These are phyloP conservation scores for Turritopsis dohrnii DNA, from an alignment of 30 jellyfish, hydroid and myxozoan genomes.

Conservation along the genomic window DNA sequence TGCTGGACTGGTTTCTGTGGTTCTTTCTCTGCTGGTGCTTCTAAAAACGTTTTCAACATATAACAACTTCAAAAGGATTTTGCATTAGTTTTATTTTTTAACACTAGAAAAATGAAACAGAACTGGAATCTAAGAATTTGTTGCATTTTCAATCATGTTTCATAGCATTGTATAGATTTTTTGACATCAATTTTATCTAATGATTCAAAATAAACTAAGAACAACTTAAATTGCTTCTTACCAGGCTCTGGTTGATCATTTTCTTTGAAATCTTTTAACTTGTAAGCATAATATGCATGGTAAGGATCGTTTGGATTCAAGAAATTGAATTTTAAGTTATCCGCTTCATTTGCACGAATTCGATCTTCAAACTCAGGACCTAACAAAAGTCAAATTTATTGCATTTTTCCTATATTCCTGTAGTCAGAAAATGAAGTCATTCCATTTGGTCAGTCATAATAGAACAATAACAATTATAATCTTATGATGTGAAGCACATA, in stretches of 20 bases:
- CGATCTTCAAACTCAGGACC: constrained; percentile 99
- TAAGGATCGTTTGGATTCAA: constrained; percentile 98
- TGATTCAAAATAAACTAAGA: neutral
- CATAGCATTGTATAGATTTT: too few species aligned
- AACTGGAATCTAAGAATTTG: neutral
- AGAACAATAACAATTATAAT: neutral
- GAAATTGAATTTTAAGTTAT: constrained; percentile 80
- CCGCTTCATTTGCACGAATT: constrained; percentile 92
- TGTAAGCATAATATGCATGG: constrained; percentile 92
- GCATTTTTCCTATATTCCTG: neutral
- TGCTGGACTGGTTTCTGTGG: constrained; percentile 6
- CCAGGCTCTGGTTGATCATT: constrained; percentile 63
- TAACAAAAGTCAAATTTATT: constrained; percentile 16
- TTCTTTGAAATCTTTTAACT: constrained; percentile 81
- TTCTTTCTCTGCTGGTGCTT: constrained; percentile 17
- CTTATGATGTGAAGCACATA: too few species aligned
- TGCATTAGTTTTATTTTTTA: neutral
- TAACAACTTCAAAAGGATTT: neutral
- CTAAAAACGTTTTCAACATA: constrained; percentile 15
- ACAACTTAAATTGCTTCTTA: neutral
- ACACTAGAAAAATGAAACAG: neutral
- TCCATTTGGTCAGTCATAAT: neutral
- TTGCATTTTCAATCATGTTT: too few species aligned
- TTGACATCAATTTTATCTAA: too few species aligned
- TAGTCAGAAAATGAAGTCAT: neutral